Evolutionary conservation across 2,888 invertebrate species (phyloP), one percentile per base, ranked within the genome.

Genomic region (Argyresthia albistria): DNA sequence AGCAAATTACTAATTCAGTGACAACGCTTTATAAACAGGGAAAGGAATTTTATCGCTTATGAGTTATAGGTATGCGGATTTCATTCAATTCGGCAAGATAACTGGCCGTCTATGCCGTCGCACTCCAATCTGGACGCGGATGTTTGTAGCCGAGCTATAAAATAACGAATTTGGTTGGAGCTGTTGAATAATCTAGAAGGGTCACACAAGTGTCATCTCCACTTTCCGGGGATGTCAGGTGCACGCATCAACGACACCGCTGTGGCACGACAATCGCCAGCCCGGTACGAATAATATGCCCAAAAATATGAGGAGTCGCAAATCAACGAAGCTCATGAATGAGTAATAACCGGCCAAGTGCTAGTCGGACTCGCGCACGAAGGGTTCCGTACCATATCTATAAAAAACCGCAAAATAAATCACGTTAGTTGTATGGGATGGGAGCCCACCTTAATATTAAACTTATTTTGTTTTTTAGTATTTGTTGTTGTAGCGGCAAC

Each of bases 101-200:
- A 35, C 4, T 35, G 12, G 47, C 8, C 12, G 4, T 4, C 36
- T 8, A 16, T 42, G 10, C 8, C 16, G 42, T 42, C 42, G 25
- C 25, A 16, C 11, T 36, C 35, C 15, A 64, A 59, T 62, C 65
- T 57, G 57, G 58, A 60, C 66, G 63, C 62, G 60, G 60, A 58
- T 57, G 62, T 62, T 57, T 56, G 58, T 53, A 55, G 56, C 58
- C 42, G 58, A 59, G 59, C 60, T 61, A 65, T 61, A 62, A 64
- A 62, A 69, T 69, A 67, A 69, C 65, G 66, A 14, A 69, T 70
- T 67, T 66, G 65, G 65, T 65, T 64, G 62, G 67, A 63, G 61
- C 65, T 60, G 62, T 61, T 76, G 70, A 76, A 76, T 76, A 73
- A 72, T 76, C 67, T 69, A 75, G 60, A 63, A 65, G 74, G 74